phyloP scores from a whole-genome alignment of 2,797 vertebrate species.

The Meda fulgida region DNA sequence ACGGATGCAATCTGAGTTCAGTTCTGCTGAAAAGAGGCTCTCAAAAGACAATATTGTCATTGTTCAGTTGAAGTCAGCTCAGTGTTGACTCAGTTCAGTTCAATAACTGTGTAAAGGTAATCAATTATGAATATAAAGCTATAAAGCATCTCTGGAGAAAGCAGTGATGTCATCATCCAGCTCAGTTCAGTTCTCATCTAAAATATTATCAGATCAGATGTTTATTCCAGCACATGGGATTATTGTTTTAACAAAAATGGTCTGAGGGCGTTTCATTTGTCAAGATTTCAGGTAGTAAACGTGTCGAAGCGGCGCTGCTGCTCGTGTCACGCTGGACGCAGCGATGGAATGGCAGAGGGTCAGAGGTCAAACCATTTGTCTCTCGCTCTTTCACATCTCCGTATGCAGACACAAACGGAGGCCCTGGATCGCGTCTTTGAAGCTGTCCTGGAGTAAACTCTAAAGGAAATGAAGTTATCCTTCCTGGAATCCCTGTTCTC shows the following conservation, averaged over 20 bases:
- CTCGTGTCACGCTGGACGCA: background rate
- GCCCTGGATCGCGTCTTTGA: slow-evolving; percentile 52
- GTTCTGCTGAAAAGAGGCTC: background rate
- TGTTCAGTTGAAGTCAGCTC: background rate
- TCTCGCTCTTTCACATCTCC: slow-evolving; percentile 33
- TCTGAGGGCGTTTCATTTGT: background rate
- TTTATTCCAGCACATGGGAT: background rate
- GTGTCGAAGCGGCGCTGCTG: background rate
- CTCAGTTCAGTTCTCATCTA: background rate
- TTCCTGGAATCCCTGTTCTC: slow-evolving; percentile 57
- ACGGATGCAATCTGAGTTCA: background rate
- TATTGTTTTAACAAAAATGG: background rate
- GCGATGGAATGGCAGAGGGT: background rate
- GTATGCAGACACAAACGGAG: slow-evolving; percentile 35
- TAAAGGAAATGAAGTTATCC: slow-evolving; percentile 70
- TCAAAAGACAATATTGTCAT: background rate
- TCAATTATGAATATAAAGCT: background rate
- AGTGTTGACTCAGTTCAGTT: background rate
- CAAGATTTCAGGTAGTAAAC: background rate
- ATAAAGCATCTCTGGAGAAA: background rate
- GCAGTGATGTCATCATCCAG: background rate
- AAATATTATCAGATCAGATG: background rate
- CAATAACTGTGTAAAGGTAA: background rate
- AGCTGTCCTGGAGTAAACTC: slow-evolving; percentile 57
- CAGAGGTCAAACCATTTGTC: slow-evolving; percentile 44